These are phyloP conservation scores for Psittacula derbiana DNA, from an alignment of 2,797 vertebrate species.

Conservation along the genomic window DNA sequence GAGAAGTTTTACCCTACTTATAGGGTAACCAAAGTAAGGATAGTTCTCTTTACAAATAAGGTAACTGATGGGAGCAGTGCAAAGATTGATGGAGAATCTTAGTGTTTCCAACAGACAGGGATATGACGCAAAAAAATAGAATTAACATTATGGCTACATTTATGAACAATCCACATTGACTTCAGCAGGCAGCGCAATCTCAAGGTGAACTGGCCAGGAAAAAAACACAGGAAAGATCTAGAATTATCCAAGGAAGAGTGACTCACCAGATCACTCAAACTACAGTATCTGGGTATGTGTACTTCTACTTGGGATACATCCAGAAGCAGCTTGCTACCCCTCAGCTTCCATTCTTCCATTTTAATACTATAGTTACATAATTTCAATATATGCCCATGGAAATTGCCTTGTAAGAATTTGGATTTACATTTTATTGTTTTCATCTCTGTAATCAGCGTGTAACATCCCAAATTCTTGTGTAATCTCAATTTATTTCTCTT, in stretches of 20 bases:
- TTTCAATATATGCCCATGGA: background rate
- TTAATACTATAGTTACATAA: background rate
- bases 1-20: background rate
- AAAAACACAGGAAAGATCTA: background rate
- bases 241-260: background rate
- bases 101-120: background rate
- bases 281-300: background rate
- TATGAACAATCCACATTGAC: background rate
- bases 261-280: background rate
- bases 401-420: background rate
- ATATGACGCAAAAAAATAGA: background rate
- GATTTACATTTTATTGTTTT: background rate
- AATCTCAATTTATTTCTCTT: background rate
- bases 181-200: background rate
- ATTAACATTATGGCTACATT: background rate
- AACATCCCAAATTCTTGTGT: background rate
- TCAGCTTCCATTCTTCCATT: background rate
- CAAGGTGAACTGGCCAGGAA: background rate
- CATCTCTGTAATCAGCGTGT: background rate
- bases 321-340: background rate
- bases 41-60: background rate
- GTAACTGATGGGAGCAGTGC: background rate
- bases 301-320: background rate
- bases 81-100: background rate
- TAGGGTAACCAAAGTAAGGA: background rate